Percentiles rank a stretch among this genome's conserved stretches.
Evolutionary conservation across 2,113 vertebrate species (phyloP).

Genomic region (Drymodes brunneopygia): DNA sequence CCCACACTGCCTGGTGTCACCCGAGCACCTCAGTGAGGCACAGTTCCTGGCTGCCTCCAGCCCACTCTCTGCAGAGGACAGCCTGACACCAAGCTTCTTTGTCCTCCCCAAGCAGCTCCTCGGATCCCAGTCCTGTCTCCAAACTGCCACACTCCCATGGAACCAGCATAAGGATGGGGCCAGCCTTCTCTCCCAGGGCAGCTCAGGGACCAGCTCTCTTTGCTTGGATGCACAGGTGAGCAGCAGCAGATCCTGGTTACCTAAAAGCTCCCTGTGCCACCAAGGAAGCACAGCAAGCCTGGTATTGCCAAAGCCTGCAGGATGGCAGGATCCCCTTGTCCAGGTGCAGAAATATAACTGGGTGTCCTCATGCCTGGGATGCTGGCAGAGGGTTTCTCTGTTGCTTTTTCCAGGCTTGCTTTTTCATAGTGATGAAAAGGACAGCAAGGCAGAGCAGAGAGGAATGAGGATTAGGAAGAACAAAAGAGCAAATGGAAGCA

Average conservation of each 20-base stretch:
- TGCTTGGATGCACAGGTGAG: neutral
- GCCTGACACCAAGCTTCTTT: rapidly evolving
- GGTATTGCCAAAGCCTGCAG: neutral
- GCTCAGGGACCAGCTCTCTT: neutral
- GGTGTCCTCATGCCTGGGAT: too few relatives aligned
- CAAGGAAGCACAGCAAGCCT: neutral
- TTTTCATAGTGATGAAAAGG: neutral
- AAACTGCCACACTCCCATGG: neutral
- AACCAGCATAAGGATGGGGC: rapidly evolving
- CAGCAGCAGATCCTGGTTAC: neutral
- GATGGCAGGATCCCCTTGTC: neutral
- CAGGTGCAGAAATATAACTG: neutral
- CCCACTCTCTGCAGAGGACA: neutral
- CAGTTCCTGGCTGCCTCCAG: neutral
- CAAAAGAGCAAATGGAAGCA: neutral
- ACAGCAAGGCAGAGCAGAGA: neutral
- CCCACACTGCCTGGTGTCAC: neutral
- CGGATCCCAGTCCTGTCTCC: rapidly evolving
- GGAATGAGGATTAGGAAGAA: neutral
- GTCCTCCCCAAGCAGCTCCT: neutral
- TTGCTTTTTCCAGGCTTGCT: neutral
- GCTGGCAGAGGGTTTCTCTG: neutral
- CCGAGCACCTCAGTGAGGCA: neutral
- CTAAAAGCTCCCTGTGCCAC: neutral
- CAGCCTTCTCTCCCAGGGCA: neutral